Percentiles rank a stretch among this genome's conserved stretches.
phyloP scores from a whole-genome alignment of 2,797 vertebrate genomes.

The Coluber constrictor region DNA sequence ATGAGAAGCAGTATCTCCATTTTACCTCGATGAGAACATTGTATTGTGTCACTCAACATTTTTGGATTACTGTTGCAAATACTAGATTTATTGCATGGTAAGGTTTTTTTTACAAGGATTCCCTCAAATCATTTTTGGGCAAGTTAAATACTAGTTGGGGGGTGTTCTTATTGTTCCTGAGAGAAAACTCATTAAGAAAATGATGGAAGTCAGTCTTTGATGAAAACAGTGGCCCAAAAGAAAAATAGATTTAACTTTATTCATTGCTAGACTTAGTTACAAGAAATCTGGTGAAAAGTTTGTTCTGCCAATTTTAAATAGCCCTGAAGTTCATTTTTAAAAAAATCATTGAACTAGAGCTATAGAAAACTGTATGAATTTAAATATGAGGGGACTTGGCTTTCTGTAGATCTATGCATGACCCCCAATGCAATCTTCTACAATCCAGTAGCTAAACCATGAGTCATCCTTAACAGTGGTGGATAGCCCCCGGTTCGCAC shows the following conservation, averaged over 20 bases:
- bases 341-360: neutral
- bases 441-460: neutral
- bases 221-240: neutral
- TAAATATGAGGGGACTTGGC: neutral
- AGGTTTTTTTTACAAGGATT: neutral
- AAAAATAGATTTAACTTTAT: neutral
- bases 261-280: neutral
- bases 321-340: neutral
- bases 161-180: neutral
- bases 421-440: no score
- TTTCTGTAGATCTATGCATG: neutral
- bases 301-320: slow-evolving; percentile 15
- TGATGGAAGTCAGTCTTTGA: neutral
- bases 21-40: neutral
- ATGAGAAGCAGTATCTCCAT: neutral
- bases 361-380: neutral
- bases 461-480: no score
- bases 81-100: neutral
- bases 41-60: neutral
- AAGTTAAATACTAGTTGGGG: neutral
- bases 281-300: neutral
- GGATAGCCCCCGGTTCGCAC: no score
- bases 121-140: neutral
- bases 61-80: neutral
- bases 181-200: neutral